phyloP scores from a whole-genome alignment of 2,888 invertebrate genomes.

The Tetheella fluctuosa region DNA sequence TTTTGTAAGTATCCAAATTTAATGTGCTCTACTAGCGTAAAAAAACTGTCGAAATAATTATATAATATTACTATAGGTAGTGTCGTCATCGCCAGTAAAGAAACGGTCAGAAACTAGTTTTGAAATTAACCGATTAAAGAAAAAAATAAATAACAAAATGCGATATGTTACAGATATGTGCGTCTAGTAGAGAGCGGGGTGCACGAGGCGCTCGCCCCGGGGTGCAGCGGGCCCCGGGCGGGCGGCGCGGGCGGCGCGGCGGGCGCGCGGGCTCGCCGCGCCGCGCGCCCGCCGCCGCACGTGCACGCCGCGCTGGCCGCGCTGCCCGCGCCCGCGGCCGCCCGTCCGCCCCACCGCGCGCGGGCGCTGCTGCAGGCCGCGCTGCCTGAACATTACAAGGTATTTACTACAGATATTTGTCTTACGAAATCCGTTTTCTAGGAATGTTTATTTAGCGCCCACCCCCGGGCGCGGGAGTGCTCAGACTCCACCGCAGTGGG shows the following conservation, averaged over 20 bases:
- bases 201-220: constrained; percentile 93
- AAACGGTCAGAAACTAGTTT: too few relatives aligned
- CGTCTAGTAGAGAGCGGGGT: constrained; percentile 94
- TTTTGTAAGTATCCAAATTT: too few relatives aligned
- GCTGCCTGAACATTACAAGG: constrained; percentile 64
- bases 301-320: constrained; percentile 93
- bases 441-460: too few relatives aligned
- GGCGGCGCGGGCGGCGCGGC: constrained; percentile 23
- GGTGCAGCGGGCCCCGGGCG: constrained; percentile 59
- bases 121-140: neutral
- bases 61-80: too few relatives aligned
- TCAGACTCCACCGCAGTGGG: too few relatives aligned
- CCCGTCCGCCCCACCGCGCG: constrained; percentile 87
- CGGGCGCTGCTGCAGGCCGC: constrained; percentile 80
- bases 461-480: too few relatives aligned
- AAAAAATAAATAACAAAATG: neutral
- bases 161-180: constrained; percentile 88
- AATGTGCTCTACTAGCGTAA: too few relatives aligned
- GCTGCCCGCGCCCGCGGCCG: constrained; percentile 87
- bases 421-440: too few relatives aligned
- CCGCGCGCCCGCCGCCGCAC: constrained; percentile 87
- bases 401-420: constrained; percentile 16
- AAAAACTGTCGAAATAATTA: too few relatives aligned
- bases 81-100: too few relatives aligned
- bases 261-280: constrained; percentile 73